Conservation (phyloP, 2,797 vertebrate genomes). For the Squalus acanthias region DNA sequence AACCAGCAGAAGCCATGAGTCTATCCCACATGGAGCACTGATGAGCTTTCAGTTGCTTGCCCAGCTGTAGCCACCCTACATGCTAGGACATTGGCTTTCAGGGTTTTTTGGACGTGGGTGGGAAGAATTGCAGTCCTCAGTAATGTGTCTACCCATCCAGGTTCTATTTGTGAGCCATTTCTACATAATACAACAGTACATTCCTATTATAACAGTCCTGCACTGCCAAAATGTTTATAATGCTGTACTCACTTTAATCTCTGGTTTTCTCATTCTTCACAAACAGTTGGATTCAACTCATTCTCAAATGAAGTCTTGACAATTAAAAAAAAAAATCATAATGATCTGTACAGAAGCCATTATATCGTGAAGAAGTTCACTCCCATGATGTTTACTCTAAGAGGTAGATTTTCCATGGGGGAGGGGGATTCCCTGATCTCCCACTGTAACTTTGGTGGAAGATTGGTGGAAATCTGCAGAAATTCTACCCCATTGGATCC, state of each 20-base stretch:
- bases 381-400: no score
- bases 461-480: no score
- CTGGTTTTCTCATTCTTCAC: background rate
- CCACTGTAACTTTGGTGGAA: no score
- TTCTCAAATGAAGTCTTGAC: background rate
- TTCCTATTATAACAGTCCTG: background rate
- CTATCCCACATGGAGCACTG: background rate
- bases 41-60: background rate
- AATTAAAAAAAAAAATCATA: background rate
- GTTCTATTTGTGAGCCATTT: background rate
- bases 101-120: background rate
- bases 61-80: background rate
- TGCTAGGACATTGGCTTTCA: background rate
- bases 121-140: background rate
- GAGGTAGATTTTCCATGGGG: no score
- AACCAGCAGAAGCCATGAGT: background rate
- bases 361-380: background rate
- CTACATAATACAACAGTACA: background rate
- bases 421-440: no score
- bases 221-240: background rate
- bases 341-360: background rate
- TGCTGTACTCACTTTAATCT: background rate
- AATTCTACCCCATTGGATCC: no score
- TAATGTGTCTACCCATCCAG: background rate
- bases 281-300: background rate